A percentile compares a stretch with the other conserved stretches of the same genome.
phyloP scores from a whole-genome alignment of 2,113 vertebrate species.

The Cisticola juncidis region DNA sequence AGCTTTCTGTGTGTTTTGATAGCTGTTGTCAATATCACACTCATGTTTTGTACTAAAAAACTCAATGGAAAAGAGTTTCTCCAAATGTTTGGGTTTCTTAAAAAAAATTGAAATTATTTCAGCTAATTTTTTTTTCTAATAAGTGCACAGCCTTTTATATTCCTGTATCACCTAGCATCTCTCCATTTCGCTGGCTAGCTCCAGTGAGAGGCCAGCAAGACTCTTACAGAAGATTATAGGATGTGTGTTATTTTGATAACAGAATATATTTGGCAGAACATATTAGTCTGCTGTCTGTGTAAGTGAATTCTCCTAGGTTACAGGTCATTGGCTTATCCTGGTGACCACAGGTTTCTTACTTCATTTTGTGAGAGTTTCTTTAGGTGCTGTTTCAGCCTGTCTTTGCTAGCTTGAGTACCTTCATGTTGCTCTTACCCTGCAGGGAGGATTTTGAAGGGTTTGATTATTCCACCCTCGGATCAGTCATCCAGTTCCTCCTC shows the following conservation, averaged over 20 bases:
- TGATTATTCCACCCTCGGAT: neutral
- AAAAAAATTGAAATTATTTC: neutral
- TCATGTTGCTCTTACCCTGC: neutral
- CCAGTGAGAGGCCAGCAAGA: neutral
- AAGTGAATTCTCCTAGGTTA: neutral
- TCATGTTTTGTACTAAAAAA: neutral
- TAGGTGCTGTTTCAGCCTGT: neutral
- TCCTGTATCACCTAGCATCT: neutral
- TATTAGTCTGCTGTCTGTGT: neutral
- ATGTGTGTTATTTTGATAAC: neutral
- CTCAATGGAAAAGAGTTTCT: neutral
- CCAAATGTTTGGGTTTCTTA: neutral
- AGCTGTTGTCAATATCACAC: neutral
- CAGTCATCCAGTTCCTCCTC: neutral
- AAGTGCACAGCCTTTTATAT: neutral
- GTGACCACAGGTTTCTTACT: neutral
- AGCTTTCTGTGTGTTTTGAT: neutral
- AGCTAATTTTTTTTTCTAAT: neutral
- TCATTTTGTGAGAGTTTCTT: neutral
- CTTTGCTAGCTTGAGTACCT: neutral
- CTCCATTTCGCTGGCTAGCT: neutral
- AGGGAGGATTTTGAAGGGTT: neutral
- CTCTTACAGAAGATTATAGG: neutral
- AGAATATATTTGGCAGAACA: neutral
- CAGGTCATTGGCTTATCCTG: neutral